Evolutionary conservation across 2,113 vertebrate species (phyloP).

Genomic region (Rhadina sibilatrix): DNA sequence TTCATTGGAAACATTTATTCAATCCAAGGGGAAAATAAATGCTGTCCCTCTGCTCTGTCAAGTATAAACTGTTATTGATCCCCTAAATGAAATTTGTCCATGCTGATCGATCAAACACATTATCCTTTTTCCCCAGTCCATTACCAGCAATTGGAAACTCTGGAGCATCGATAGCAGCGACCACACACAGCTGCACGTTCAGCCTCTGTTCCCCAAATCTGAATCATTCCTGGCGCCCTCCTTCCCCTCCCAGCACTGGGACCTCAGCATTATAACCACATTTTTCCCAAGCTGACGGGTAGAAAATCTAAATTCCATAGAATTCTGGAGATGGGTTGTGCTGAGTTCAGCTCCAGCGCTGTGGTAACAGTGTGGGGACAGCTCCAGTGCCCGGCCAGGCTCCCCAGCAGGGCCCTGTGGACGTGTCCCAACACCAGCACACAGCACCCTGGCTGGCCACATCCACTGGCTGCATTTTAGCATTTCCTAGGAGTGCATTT

Average conservation of each 20-base stretch:
- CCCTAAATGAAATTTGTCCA: slow-evolving; percentile 98
- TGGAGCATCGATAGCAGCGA: slow-evolving; percentile 86
- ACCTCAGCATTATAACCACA: neutral
- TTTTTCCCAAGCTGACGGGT: slow-evolving; percentile 14
- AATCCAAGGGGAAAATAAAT: slow-evolving; percentile 96
- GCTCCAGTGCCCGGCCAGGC: accelerated
- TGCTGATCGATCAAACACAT: slow-evolving; percentile 99
- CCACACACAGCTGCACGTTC: slow-evolving; percentile 80
- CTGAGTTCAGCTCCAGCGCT: neutral
- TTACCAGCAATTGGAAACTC: slow-evolving; percentile 93
- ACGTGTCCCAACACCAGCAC: neutral
- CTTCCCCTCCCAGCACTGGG: neutral
- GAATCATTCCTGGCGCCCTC: neutral
- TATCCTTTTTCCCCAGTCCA: slow-evolving; percentile 93
- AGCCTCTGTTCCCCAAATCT: slow-evolving; percentile 65
- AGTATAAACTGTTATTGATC: slow-evolving; percentile 99
- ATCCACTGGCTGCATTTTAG: accelerated
- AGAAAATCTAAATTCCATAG: slow-evolving; percentile 22
- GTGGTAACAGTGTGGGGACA: accelerated
- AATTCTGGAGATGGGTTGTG: neutral
- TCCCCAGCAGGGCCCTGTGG: neutral
- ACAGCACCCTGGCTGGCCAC: accelerated
- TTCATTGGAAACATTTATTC: slow-evolving; percentile 87
- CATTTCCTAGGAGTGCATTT: neutral
- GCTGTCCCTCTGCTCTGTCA: slow-evolving; percentile 91